Conservation (phyloP, 2,113 vertebrate genomes). For the Tetrao urogallus region DNA sequence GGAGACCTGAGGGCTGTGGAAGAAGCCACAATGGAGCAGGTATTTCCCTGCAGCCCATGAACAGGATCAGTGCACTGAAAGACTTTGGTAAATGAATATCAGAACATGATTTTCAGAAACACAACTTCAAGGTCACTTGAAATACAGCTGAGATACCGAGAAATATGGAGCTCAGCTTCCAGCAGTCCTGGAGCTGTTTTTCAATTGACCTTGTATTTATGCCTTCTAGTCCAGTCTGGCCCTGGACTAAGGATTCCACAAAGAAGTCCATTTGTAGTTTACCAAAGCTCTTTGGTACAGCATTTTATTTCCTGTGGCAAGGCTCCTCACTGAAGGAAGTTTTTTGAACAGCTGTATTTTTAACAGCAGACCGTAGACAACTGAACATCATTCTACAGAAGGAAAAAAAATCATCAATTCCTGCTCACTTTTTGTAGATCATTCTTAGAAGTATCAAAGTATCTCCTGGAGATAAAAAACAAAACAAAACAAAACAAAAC, state of each 20-base stretch:
- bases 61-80: background rate
- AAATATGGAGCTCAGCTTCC: background rate
- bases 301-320: background rate
- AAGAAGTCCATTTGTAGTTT: background rate
- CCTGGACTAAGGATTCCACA: background rate
- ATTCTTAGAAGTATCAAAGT: background rate
- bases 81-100: background rate
- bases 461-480: background rate
- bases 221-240: background rate
- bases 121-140: background rate
- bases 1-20: fast-evolving
- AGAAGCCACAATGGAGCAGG: fast-evolving
- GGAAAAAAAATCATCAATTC: background rate
- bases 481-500: too few relatives aligned
- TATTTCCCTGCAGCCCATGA: background rate
- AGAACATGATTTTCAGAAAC: background rate
- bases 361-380: background rate
- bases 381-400: background rate
- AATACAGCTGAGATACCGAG: background rate
- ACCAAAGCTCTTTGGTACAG: background rate
- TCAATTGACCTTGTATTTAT: background rate
- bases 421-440: background rate
- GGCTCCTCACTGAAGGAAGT: background rate
- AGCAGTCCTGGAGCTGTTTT: background rate
- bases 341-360: background rate